These are phyloP conservation scores for Lophius americanus DNA, from an alignment of 2,797 vertebrate genomes.

Conservation along the genomic window DNA sequence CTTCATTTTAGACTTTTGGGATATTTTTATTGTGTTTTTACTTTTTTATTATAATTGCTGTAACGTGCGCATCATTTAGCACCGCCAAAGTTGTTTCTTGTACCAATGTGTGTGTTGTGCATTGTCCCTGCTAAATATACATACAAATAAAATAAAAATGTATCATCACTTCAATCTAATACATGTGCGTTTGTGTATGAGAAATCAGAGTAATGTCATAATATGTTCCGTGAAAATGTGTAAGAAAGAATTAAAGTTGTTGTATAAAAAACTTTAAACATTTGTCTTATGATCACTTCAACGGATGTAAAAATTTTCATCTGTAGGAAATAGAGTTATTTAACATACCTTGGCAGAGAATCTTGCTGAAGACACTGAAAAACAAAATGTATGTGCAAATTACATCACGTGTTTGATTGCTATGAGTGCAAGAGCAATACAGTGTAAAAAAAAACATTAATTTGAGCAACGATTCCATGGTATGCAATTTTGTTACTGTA, in stretches of 20 bases:
- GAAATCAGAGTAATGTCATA: too few species aligned
- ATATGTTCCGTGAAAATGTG: background rate
- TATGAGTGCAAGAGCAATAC: background rate
- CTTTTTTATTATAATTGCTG: too few species aligned
- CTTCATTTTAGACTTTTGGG: too few species aligned
- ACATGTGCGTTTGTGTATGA: too few species aligned
- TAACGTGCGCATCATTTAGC: too few species aligned
- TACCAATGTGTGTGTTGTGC: too few species aligned
- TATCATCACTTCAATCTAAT: too few species aligned
- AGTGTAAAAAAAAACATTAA: background rate
- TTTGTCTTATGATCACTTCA: background rate
- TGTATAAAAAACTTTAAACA: background rate
- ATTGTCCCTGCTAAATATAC: too few species aligned
- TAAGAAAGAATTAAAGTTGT: background rate
- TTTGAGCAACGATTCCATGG: background rate
- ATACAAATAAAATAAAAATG: too few species aligned
- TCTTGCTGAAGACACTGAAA: constrained; percentile 93
- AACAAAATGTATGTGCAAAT: constrained; percentile 30
- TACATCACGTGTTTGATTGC: constrained; percentile 1
- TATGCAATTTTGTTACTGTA: background rate
- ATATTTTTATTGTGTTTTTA: too few species aligned
- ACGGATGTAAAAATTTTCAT: background rate
- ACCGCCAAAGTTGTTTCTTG: too few species aligned
- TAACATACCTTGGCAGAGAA: constrained; percentile 96
- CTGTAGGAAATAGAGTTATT: background rate